Percentiles rank a stretch among this genome's conserved stretches.
These are phyloP conservation scores for Tangara arthus DNA, from an alignment of 2,797 vertebrate species.

Conservation along the genomic window DNA sequence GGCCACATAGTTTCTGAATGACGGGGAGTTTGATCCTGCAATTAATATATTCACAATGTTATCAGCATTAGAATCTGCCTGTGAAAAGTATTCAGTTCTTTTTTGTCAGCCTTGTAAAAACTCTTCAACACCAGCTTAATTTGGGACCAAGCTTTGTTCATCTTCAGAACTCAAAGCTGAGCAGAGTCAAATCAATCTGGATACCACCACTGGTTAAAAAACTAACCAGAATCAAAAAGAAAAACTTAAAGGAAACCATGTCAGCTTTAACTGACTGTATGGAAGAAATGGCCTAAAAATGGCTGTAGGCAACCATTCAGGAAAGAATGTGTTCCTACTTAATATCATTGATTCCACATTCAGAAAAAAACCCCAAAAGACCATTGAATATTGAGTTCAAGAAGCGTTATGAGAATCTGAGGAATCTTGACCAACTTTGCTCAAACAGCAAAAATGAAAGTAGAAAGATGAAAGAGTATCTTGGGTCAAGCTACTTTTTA, in stretches of 20 bases:
- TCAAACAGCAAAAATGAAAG: conserved; percentile 1
- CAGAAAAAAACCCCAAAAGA: background rate
- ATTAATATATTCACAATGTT: background rate
- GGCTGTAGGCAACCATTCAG: background rate
- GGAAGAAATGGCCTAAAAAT: background rate
- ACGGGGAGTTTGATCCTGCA: background rate
- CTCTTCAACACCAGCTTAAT: background rate
- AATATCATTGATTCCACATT: background rate
- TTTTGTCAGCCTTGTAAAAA: background rate
- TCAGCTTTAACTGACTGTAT: background rate
- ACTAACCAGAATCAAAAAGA: background rate
- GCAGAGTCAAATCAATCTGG: background rate
- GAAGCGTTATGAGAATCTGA: background rate
- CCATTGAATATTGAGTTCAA: background rate
- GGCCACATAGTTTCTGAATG: background rate
- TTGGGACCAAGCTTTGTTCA: background rate
- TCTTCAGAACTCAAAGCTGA: background rate
- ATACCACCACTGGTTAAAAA: background rate
- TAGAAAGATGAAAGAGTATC: background rate
- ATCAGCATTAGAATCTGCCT: background rate
- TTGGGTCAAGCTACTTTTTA: background rate
- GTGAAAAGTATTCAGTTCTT: background rate
- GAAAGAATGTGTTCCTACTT: background rate
- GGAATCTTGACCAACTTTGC: background rate
- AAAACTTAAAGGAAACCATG: background rate